Base-by-base conservation (phyloP, 2,888 invertebrate genomes). In the Plagiodera versicolora region DNA sequence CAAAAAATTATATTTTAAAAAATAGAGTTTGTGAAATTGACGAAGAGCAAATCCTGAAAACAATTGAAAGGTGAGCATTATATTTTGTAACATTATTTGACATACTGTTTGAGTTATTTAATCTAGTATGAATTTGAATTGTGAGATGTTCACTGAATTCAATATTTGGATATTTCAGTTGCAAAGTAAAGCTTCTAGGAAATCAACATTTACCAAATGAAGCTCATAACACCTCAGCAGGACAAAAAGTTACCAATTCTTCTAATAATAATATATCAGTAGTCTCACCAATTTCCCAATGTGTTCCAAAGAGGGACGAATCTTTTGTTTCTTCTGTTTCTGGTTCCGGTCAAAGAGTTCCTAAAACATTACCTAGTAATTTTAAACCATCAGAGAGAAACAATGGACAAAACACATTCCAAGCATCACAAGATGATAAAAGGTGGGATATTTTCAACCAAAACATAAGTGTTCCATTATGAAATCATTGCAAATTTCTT, bases 1-100 rank as follows among this genome's bases (percentile, higher is more conserved):
- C 71, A n/a, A 62, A 62, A 50, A 66, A 65, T 46, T 72, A 66
- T 58, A 49, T 72, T 32, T 48, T 58, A 20, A 60, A 58, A 39
- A 64, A 61, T 48, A 30, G 57, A 39, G 52, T 45, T 16, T 46
- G 53, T 6, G 46, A 14, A 30, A 39, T 64, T 35, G 49, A 54
- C 14, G 67, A 67, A 28, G 61, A 66, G 9, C 28, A 51, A 1
- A 66, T 67, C 51, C 39, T 60, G 19, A 55, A 60, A 20, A 64
- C 64, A 4, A 66, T 67, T 39, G 60, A 62, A 61, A 62, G 64
- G 66, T 65, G 56, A 58, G 45, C 28, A 24, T n/a, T n/a, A n/a
- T n/a, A n/a, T n/a, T n/a, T n/a, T n/a, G n/a, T n/a, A n/a, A n/a
- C n/a, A n/a, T n/a, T n/a, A n/a, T n/a, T n/a, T n/a, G n/a, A n/a